phyloP scores from a whole-genome alignment of 2,113 vertebrate genomes.

The Spea multiplicata region DNA sequence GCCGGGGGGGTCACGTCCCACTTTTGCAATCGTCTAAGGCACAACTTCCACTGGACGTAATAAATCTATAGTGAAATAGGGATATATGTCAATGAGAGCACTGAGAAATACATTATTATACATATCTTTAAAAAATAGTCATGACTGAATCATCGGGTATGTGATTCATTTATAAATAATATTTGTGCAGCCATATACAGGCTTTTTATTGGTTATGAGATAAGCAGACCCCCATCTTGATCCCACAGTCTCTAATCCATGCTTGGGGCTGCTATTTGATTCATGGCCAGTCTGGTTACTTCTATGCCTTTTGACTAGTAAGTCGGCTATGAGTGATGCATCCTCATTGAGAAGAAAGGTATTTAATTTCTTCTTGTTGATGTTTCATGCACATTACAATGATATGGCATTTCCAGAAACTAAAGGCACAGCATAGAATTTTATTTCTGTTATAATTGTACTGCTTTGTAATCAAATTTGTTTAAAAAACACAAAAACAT shows the following conservation, averaged over 20 bases:
- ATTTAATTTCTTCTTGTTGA: not conserved
- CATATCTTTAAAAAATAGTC: not conserved
- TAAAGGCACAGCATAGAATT: not conserved
- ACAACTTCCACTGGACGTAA: too few species aligned
- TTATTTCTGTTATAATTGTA: too few species aligned
- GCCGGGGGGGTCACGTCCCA: too few species aligned
- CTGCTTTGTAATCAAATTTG: too few species aligned
- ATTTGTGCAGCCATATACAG: not conserved
- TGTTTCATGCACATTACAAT: not conserved
- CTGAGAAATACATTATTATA: too few species aligned
- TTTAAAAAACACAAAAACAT: too few species aligned
- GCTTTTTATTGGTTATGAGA: not conserved
- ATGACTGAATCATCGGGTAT: not conserved
- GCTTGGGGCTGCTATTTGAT: not conserved
- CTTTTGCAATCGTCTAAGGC: too few species aligned
- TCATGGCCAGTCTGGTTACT: conserved; percentile 2
- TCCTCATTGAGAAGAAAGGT: not conserved
- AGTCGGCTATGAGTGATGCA: not conserved
- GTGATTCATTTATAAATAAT: not conserved
- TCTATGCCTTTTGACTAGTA: not conserved
- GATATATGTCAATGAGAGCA: too few species aligned
- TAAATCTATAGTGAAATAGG: too few species aligned
- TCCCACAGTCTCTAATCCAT: not conserved
- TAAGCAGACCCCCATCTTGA: not conserved
- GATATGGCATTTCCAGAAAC: not conserved